These are phyloP conservation scores for Procavia capensis DNA, from an alignment of 2,113 vertebrate species.

Conservation along the genomic window DNA sequence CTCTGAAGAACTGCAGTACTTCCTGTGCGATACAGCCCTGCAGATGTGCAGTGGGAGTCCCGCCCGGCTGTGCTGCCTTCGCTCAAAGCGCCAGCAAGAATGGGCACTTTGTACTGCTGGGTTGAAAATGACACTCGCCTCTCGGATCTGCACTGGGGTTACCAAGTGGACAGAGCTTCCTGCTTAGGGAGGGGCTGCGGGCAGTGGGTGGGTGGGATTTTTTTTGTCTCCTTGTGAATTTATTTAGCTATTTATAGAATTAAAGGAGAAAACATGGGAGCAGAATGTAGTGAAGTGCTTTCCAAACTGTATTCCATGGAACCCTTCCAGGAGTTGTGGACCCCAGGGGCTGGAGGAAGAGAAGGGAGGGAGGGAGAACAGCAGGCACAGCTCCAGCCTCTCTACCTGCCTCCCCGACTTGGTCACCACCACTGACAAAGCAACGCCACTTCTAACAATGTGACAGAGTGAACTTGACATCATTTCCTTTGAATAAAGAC, in stretches of 20 bases:
- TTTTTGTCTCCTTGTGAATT: not conserved
- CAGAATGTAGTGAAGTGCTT: not conserved
- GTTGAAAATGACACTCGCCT: conserved; percentile 83
- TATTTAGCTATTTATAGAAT: conserved; percentile 51
- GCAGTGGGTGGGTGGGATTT: not conserved
- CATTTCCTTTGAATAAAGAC: conserved; percentile 15
- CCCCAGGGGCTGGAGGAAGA: not conserved
- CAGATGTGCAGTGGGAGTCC: conserved; percentile 81
- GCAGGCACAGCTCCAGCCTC: not conserved
- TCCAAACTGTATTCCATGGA: conserved; percentile 45
- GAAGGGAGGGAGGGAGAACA: not conserved
- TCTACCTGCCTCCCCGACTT: not conserved
- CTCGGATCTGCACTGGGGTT: conserved; percentile 72
- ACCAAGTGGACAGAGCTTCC: conserved; percentile 78
- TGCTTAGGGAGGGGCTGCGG: conserved; percentile 27
- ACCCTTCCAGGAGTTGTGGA: not conserved
- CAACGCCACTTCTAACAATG: not conserved
- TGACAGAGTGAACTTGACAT: not conserved
- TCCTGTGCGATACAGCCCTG: conserved; percentile 86
- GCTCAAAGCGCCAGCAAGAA: conserved; percentile 87
- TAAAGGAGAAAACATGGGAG: not conserved
- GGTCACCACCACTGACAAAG: not conserved
- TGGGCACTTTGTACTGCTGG: conserved; percentile 85
- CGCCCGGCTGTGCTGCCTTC: conserved; percentile 69
- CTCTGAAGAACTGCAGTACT: conserved; percentile 84